Conservation (phyloP, 2,888 invertebrate species). For the Amblyjoppa fuscipennis region DNA sequence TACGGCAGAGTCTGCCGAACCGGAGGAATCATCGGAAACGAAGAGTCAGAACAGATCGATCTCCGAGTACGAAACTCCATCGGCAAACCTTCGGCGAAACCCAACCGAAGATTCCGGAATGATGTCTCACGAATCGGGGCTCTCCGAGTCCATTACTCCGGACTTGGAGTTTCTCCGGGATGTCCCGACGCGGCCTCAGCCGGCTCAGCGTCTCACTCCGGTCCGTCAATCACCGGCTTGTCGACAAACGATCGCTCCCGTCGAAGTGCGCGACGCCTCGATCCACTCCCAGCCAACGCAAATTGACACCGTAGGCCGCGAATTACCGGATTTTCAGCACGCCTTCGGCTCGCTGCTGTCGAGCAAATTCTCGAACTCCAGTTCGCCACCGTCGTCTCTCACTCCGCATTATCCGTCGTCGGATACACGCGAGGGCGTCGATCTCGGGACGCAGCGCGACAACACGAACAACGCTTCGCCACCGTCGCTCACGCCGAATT, state of each 20-base stretch:
- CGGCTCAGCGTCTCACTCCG: neutral
- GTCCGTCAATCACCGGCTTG: neutral
- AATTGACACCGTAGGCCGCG: neutral
- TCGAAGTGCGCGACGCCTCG: neutral
- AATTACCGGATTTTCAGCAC: neutral
- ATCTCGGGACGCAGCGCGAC: neutral
- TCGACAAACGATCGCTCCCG: neutral
- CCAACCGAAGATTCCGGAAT: neutral
- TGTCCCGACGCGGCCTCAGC: neutral
- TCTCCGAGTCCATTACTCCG: neutral
- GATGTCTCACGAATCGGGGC: neutral
- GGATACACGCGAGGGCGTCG: neutral
- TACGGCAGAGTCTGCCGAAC: neutral
- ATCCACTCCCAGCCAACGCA: slow-evolving; percentile 31
- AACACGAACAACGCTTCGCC: neutral
- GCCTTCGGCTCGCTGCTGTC: neutral
- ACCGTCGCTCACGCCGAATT: neutral
- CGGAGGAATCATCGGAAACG: neutral
- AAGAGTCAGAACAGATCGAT: neutral
- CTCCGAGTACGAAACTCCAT: neutral
- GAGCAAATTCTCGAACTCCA: neutral
- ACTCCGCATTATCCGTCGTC: neutral
- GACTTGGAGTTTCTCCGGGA: neutral
- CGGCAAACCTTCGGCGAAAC: neutral
- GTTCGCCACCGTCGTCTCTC: neutral